Conservation (phyloP, 2,113 vertebrate species). For the Talpa occidentalis region DNA sequence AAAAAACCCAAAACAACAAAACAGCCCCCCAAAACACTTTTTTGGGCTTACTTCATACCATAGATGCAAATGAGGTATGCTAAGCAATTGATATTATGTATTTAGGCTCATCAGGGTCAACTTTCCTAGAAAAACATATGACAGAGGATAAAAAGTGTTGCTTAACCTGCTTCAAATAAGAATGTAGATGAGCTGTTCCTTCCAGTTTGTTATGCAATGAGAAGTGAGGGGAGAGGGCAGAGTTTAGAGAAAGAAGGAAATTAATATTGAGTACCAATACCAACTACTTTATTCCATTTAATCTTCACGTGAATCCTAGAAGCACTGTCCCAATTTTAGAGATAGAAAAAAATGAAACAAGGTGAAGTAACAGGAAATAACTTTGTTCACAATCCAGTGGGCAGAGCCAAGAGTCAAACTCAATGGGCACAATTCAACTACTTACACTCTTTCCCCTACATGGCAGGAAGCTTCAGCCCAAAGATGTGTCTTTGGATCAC, state of each 20-base stretch:
- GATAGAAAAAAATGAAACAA: slow-evolving; percentile 1
- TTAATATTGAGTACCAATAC: not conserved
- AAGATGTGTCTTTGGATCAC: not conserved
- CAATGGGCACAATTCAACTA: not conserved
- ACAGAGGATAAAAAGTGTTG: not conserved
- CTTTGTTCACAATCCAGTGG: not conserved
- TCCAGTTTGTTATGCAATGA: slow-evolving; percentile 30
- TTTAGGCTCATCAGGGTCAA: not conserved
- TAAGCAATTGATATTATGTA: not conserved
- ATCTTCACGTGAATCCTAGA: not conserved
- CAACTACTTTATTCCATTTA: not conserved
- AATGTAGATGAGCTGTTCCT: slow-evolving; percentile 1
- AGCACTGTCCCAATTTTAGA: slow-evolving; percentile 4
- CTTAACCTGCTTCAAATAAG: slow-evolving; percentile 23
- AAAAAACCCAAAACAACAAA: not conserved
- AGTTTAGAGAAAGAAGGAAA: not conserved
- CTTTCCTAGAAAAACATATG: slow-evolving; percentile 17
- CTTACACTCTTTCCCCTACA: not conserved
- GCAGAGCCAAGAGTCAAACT: not conserved
- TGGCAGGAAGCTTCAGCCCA: not conserved
- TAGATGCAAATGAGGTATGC: not conserved
- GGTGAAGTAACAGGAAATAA: not conserved
- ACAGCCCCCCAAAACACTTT: not conserved
- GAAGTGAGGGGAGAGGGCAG: not conserved
- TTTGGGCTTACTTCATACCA: not conserved